Evolutionary conservation across 2,113 vertebrate species (phyloP), one percentile per base, ranked within the genome.

Genomic region (Acanthochromis polyacanthus): DNA sequence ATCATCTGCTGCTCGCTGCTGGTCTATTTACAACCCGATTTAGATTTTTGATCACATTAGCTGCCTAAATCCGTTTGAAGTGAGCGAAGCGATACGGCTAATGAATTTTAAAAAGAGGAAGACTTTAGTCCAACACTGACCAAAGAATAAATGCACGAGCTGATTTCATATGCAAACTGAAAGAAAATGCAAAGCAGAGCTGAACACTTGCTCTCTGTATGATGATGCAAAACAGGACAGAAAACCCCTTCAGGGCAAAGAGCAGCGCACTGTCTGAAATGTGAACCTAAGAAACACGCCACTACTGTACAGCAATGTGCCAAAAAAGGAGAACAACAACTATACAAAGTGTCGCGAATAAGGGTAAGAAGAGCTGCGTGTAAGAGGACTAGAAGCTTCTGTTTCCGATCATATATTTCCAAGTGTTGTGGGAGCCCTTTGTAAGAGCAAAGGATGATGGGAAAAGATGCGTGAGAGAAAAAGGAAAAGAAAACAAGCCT

Each of bases 1-100:
- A 92, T 91, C 78, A 89, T 71, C 64, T 45, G 28, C 66, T 62
- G 57, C 60, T 63, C 57, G 64, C 56, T 4, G n/a, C 62, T 48
- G 56, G 48, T 61, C 40, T 45, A 51, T 66, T 67, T 52, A n/a
- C 19, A 43, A 14, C 45, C 20, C 0, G 10, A 48, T 16, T 15
- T 36, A 19, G 22, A 14, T 28, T 59, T 71, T 53, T 65, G 25
- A 72, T 63, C 51, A 11, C 4, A 65, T 52, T 57, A 70, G 30
- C 43, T 20, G 6, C 19, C 4, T 60, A 4, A 28, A 67, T 23
- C 50, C 19, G 16, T 53, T 60, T 45, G 3, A 50, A 64, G 61
- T 14, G 40, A 8, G n/a, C 38, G 19, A 15, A 55, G 1, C 10
- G 32, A 59, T 17, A 50, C 8, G 0, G 11, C 20, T 23, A 0